Evolutionary conservation across 2,797 vertebrate species (phyloP).

Genomic region (Toxotes lorentzi): DNA sequence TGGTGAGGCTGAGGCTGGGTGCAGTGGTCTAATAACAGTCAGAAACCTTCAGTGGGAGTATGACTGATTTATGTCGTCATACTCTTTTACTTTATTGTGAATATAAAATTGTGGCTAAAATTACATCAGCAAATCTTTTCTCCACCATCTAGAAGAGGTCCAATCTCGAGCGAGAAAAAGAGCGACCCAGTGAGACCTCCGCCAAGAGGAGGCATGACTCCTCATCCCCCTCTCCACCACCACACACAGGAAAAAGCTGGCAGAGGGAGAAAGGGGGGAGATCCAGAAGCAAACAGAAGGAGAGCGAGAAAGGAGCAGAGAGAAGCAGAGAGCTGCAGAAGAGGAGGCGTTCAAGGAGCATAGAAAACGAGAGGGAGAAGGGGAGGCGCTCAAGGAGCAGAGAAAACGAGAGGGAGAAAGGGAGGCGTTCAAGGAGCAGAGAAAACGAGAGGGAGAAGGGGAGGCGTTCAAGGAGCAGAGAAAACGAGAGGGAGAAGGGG

Average conservation of each 20-base stretch:
- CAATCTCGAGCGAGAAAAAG: constrained; percentile 69
- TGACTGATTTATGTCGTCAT: neutral
- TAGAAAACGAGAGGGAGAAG: constrained; percentile 24
- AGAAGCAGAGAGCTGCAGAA: constrained; percentile 41
- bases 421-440: constrained; percentile 30
- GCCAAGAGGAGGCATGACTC: constrained; percentile 73
- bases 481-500: constrained; percentile 7
- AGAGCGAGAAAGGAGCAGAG: constrained; percentile 7
- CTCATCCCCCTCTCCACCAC: constrained; percentile 75
- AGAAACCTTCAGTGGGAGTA: no score
- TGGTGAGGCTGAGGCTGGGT: constrained; percentile 56
- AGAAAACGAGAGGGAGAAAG: constrained; percentile 21
- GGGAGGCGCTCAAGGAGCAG: constrained; percentile 10
- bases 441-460: constrained; percentile 29
- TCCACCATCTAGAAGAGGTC: constrained; percentile 66
- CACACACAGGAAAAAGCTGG: constrained; percentile 56
- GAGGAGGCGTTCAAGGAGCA: constrained; percentile 40
- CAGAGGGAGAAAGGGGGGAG: constrained; percentile 45
- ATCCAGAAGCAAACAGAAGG: constrained; percentile 45
- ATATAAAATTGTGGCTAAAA: neutral
- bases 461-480: neutral
- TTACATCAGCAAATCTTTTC: neutral
- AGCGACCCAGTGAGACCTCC: constrained; percentile 41
- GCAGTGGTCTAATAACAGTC: neutral
- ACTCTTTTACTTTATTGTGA: neutral